These are phyloP conservation scores for Drosophila mulleri DNA, from an alignment of 2,888 invertebrate species.

Conservation along the genomic window DNA sequence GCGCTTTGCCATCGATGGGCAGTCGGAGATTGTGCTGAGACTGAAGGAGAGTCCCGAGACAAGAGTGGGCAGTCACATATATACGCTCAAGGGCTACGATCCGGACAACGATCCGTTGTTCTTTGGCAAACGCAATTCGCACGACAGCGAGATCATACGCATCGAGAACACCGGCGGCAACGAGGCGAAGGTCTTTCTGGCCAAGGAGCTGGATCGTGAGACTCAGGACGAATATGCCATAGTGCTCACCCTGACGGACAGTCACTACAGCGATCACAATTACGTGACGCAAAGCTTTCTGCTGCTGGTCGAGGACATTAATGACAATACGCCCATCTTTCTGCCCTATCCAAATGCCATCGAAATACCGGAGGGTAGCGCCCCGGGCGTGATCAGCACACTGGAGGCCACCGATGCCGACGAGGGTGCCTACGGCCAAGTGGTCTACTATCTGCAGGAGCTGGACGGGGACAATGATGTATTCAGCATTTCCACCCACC, in stretches of 20 bases:
- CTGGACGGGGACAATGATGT: constrained; percentile 91
- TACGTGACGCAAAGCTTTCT: constrained; percentile 95
- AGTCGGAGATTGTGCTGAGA: constrained; percentile 95
- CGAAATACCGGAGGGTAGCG: constrained; percentile 91
- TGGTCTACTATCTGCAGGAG: constrained; percentile 94
- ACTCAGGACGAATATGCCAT: constrained; percentile 94
- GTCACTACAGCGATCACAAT: constrained; percentile 93
- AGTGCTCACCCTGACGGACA: constrained; percentile 95
- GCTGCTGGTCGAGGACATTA: constrained; percentile 95
- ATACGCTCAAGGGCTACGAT: constrained; percentile 92
- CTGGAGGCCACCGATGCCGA: constrained; percentile 95
- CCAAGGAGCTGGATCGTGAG: constrained; percentile 96
- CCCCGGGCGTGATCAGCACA: constrained; percentile 90
- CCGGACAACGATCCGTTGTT: constrained; percentile 93
- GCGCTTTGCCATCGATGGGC: constrained; percentile 94
- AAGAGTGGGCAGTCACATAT: constrained; percentile 92
- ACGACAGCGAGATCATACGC: constrained; percentile 93
- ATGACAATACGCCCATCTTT: constrained; percentile 96
- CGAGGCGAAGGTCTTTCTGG: constrained; percentile 94
- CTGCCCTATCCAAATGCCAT: constrained; percentile 93
- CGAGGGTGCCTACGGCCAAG: constrained; percentile 96
- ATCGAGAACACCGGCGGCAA: constrained; percentile 92
- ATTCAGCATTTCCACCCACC: constrained; percentile 92
- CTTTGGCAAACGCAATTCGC: constrained; percentile 93
- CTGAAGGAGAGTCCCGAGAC: constrained; percentile 95